A percentile compares a stretch with the other conserved stretches of the same genome.
phyloP scores from a whole-genome alignment of 2,888 invertebrate species.

The Petrolisthes manimaculis region DNA sequence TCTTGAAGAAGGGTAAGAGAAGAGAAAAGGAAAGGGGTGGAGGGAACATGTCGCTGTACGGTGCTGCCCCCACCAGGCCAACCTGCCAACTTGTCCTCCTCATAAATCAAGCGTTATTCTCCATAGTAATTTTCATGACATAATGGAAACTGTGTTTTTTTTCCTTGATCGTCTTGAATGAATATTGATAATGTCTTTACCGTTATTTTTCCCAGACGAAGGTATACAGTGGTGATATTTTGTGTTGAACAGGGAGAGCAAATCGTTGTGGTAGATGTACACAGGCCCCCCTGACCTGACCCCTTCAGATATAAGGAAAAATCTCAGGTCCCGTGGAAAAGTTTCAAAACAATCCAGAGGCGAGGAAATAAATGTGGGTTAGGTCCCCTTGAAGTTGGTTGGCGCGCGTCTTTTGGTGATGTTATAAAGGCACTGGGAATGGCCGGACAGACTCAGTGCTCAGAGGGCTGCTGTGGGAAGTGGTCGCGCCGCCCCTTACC shows the following conservation, averaged over 20 bases:
- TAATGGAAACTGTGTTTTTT: conserved; percentile 61
- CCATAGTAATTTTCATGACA: conserved; percentile 61
- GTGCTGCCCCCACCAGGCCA: conserved; percentile 59
- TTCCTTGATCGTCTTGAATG: conserved; percentile 55
- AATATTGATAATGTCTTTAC: conserved; percentile 53
- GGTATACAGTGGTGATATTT: conserved; percentile 4
- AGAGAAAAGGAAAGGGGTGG: not conserved
- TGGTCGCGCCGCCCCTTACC: not conserved
- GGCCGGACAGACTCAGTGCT: conserved; percentile 36
- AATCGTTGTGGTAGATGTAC: no score
- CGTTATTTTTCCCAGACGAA: conserved; percentile 5
- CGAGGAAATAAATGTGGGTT: conserved; percentile 54
- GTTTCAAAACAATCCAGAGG: not conserved
- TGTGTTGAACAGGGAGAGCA: not conserved
- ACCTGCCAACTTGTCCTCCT: conserved; percentile 53
- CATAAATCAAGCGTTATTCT: conserved; percentile 61
- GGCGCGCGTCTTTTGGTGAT: conserved; percentile 28
- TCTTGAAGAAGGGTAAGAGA: not conserved
- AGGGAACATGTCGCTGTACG: conserved; percentile 41
- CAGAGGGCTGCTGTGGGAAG: not conserved
- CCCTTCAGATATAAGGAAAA: conserved; percentile 13
- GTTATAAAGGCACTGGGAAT: conserved; percentile 12
- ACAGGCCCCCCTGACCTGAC: no score
- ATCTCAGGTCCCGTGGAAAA: conserved; percentile 5
- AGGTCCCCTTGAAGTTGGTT: conserved; percentile 41